phyloP scores from a whole-genome alignment of 2,888 invertebrate genomes.

The Melinaea marsaeus region DNA sequence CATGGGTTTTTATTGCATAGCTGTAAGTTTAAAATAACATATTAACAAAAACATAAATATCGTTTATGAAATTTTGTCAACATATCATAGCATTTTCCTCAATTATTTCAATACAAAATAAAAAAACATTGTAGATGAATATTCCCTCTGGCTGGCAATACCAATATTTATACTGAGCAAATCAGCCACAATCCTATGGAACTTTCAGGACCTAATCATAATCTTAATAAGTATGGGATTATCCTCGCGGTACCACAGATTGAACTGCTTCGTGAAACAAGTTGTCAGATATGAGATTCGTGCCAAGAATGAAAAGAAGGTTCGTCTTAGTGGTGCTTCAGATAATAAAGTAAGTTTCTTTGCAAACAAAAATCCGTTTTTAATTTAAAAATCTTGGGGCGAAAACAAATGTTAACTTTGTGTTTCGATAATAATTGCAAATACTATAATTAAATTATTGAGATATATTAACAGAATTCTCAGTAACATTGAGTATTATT shows the following conservation, averaged over 20 bases:
- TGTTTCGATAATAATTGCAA: no score
- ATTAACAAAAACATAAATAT: not conserved
- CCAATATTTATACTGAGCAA: slow-evolving; percentile 74
- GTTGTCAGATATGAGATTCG: slow-evolving; percentile 44
- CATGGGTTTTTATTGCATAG: slow-evolving; percentile 65
- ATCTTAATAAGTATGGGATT: slow-evolving; percentile 85
- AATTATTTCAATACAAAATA: no score
- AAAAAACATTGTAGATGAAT: slow-evolving; percentile 42
- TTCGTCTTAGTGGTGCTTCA: slow-evolving; percentile 14
- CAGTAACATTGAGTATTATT: not conserved
- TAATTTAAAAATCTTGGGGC: no score
- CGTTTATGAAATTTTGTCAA: not conserved
- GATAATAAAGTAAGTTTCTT: slow-evolving; percentile 5
- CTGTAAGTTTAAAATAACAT: slow-evolving; percentile 42
- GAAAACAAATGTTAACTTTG: no score
- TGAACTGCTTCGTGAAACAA: slow-evolving; percentile 65
- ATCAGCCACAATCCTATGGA: slow-evolving; percentile 83
- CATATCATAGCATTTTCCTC: not conserved
- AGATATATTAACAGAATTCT: not conserved
- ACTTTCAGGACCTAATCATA: slow-evolving; percentile 84
- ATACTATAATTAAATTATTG: no score
- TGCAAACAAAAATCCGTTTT: not conserved
- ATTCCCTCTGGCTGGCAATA: slow-evolving; percentile 49
- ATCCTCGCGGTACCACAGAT: slow-evolving; percentile 79
- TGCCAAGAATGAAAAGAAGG: slow-evolving; percentile 38